These are phyloP conservation scores for Microchrysa polita DNA, from an alignment of 2,888 invertebrate genomes.

Conservation along the genomic window DNA sequence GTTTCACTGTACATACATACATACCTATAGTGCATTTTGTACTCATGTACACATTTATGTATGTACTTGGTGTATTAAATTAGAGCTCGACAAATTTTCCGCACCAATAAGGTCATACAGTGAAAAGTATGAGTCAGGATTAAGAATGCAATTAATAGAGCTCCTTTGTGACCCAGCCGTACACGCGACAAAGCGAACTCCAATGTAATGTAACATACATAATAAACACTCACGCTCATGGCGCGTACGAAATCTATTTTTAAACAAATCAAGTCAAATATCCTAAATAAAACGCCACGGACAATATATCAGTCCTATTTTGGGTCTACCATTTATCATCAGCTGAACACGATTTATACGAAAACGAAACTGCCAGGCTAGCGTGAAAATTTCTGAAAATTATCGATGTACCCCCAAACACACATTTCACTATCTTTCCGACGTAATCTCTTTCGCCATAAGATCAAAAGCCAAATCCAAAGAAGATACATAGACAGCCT, in stretches of 20 bases:
- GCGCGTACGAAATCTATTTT: background rate
- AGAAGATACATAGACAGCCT: background rate
- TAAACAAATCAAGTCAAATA: background rate
- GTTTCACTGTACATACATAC: too few species aligned
- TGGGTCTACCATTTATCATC: background rate
- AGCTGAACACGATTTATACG: background rate
- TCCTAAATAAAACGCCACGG: slow-evolving; percentile 3
- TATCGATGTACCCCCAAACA: background rate
- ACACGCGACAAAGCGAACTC: background rate
- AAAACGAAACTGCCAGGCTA: background rate
- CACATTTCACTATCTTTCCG: background rate
- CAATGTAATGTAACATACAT: background rate
- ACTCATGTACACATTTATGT: too few species aligned
- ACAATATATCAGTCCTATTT: slow-evolving; percentile 6
- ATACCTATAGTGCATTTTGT: too few species aligned
- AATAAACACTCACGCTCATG: too few species aligned
- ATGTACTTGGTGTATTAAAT: too few species aligned
- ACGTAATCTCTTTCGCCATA: background rate
- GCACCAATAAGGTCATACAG: background rate
- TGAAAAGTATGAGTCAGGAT: slow-evolving; percentile 1
- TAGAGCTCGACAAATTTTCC: too few species aligned
- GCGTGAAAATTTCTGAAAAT: slow-evolving; percentile 1
- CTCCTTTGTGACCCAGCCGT: background rate
- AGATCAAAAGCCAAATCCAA: background rate
- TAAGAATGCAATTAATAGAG: background rate